These are phyloP conservation scores for Brachynemurus nebulosus DNA, from an alignment of 2,888 invertebrate genomes.

Conservation along the genomic window DNA sequence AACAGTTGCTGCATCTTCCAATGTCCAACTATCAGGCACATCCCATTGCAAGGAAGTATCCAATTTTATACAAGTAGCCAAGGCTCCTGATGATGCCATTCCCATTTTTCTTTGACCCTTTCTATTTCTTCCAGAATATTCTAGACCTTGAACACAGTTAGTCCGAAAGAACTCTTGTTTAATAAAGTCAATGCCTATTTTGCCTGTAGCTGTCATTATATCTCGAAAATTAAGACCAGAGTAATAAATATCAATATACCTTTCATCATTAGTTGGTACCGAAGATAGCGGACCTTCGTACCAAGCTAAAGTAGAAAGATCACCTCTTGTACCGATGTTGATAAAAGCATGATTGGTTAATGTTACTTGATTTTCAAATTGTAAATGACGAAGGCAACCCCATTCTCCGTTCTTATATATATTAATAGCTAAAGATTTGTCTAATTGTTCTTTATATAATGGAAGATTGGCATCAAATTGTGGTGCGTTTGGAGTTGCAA, in stretches of 20 bases:
- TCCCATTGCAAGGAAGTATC: slow-evolving; percentile 33
- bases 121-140: slow-evolving; percentile 41
- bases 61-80: slow-evolving; percentile 39
- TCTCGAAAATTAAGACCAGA: slow-evolving; percentile 87
- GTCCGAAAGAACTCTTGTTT: slow-evolving; percentile 38
- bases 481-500: slow-evolving; percentile 48
- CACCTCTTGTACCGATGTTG: slow-evolving; percentile 66
- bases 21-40: slow-evolving; percentile 38
- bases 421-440: slow-evolving; percentile 66
- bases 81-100: slow-evolving; percentile 35
- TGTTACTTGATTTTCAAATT: slow-evolving; percentile 38
- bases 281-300: slow-evolving; percentile 49
- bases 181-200: slow-evolving; percentile 67
- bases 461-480: slow-evolving; percentile 47
- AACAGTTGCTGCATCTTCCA: slow-evolving; percentile 44
- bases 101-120: slow-evolving; percentile 29
- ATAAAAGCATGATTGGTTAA: slow-evolving; percentile 56
- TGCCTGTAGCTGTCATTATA: slow-evolving; percentile 84
- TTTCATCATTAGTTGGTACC: slow-evolving; percentile 11
- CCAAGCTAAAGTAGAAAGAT: slow-evolving; percentile 76
- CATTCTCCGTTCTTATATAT: slow-evolving; percentile 45
- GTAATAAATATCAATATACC: slow-evolving; percentile 43
- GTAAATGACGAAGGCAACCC: slow-evolving; percentile 51
- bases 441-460: slow-evolving; percentile 49
- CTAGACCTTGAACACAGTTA: slow-evolving; percentile 49